phyloP scores from a whole-genome alignment of 1,140 invertebrate species.

The Plodia interpunctella region DNA sequence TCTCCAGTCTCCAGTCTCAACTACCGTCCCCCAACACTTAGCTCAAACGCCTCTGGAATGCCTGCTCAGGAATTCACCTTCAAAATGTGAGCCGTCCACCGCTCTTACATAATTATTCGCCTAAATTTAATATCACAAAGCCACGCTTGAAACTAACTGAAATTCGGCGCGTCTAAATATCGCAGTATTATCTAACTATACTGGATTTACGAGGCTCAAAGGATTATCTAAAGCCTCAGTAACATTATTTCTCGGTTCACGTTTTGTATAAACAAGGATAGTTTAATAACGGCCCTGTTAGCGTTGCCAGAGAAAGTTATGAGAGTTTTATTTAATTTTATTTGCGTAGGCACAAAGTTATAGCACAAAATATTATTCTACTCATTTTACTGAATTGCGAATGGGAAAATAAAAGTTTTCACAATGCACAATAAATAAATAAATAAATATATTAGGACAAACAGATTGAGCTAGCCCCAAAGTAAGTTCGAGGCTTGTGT shows the following conservation, averaged over 20 bases:
- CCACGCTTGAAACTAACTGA: slow-evolving; percentile 38
- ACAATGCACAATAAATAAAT: too few relatives aligned
- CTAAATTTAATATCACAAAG: slow-evolving; percentile 56
- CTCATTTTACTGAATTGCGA: too few relatives aligned
- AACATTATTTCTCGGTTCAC: slow-evolving; percentile 34
- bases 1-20: slow-evolving; percentile 50
- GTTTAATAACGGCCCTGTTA: slow-evolving; percentile 4
- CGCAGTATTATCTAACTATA: slow-evolving; percentile 46
- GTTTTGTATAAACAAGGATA: slow-evolving; percentile 14
- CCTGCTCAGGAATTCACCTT: slow-evolving; percentile 58
- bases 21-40: slow-evolving; percentile 51
- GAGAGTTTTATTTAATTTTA: not conserved
- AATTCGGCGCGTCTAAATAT: slow-evolving; percentile 51
- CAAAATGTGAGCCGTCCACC: slow-evolving; percentile 42
- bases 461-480: too few relatives aligned
- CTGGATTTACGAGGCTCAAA: slow-evolving; percentile 47
- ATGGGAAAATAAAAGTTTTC: too few relatives aligned
- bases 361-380: too few relatives aligned
- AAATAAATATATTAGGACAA: too few relatives aligned
- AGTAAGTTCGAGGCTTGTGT: too few relatives aligned
- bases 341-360: too few relatives aligned
- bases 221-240: slow-evolving; percentile 35
- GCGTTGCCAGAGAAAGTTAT: not conserved
- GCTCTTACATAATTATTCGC: slow-evolving; percentile 56
- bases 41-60: slow-evolving; percentile 54